Evolutionary conservation across 2,888 invertebrate species (phyloP), one percentile per base, ranked within the genome.

Genomic region (Drosophila trichaetosa): DNA sequence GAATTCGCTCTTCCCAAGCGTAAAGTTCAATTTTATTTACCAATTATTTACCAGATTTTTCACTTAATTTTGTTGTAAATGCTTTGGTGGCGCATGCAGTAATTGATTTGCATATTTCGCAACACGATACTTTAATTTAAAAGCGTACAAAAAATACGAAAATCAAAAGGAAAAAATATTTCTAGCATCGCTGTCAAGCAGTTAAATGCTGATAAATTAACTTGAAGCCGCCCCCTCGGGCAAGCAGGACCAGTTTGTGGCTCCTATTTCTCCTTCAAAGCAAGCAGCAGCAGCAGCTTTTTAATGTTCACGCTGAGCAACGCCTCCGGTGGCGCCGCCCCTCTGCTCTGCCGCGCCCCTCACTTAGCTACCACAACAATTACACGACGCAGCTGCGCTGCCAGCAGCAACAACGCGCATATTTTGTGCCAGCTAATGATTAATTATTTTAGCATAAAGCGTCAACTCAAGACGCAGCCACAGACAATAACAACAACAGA

Each of bases 191-290:
- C 73, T 78, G 85, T 84, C 89, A 89, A 79, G 85, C 90, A 82
- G 86, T 85, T 85, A 85, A 85, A 87, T 83, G 89, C 87, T 87
- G 90, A 87, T 90, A 87, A 90, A 87, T 87, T 90, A 87, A 90
- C 89, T 87, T 78, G 73, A 71, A 77, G 68, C 70, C 67, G 75
- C 82, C 83, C 53, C 33, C 38, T 51, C 49, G 34, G 34, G 46
- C 73, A 58, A 52, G 33, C 21, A 34, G 31, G 42, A 13, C 29
- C 58, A 54, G 49, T 31, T 38, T 24, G 11, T 27, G 29, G 54
- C 13, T 38, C 16, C 36, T 16, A 10, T 11, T 54, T 6, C 31
- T 53, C 80, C 57, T n/a, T 16, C 58, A 65, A 79, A 79, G 74
- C 73, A 69, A 74, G 73, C 83, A 72, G 71, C 73, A 79, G 74